Conservation (phyloP, 2,888 invertebrate species). For the Eilema depressum region DNA sequence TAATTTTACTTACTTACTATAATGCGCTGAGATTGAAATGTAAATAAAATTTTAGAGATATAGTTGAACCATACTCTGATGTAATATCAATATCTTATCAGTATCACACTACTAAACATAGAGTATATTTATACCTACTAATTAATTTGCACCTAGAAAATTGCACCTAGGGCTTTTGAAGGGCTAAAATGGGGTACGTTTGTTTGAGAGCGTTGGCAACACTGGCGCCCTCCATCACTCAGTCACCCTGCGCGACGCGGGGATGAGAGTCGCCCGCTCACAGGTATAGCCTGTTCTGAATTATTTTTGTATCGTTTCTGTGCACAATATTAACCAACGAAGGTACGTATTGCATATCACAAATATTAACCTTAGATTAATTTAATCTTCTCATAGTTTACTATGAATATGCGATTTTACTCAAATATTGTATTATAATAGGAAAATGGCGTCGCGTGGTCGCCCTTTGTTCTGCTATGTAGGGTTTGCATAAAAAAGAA, state of each 20-base stretch:
- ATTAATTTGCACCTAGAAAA: too few relatives aligned
- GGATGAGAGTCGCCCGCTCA: conserved; percentile 15
- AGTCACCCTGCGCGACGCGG: conserved; percentile 19
- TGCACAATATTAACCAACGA: neutral
- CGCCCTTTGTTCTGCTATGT: neutral
- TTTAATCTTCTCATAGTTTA: neutral
- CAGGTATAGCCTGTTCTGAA: conserved; percentile 3
- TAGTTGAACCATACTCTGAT: too few relatives aligned
- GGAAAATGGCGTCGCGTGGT: neutral
- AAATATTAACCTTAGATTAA: neutral
- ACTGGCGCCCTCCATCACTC: conserved; percentile 15
- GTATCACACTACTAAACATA: too few relatives aligned
- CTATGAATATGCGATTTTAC: neutral
- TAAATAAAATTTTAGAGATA: too few relatives aligned
- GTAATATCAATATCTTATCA: too few relatives aligned
- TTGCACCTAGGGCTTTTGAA: neutral
- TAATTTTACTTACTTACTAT: too few relatives aligned
- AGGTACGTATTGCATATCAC: neutral
- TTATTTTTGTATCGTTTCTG: neutral
- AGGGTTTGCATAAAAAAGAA: too few relatives aligned
- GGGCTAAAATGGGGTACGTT: neutral
- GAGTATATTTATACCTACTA: too few relatives aligned
- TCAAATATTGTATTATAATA: neutral
- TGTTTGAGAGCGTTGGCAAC: neutral
- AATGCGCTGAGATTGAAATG: too few relatives aligned